Base-by-base conservation (phyloP, 2,888 invertebrate species). In the Lampropteryx suffumata region DNA sequence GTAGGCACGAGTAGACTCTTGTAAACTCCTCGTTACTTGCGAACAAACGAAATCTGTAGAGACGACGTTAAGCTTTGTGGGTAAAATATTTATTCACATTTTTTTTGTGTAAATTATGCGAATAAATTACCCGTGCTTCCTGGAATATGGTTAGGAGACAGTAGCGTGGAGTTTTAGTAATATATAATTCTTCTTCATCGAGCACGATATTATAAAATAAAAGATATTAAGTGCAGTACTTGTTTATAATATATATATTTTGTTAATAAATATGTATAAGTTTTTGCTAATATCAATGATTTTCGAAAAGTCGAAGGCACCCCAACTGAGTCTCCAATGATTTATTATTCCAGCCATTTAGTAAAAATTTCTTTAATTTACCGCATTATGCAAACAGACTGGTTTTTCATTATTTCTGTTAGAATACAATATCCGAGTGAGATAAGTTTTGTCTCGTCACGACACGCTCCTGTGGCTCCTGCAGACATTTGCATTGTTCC, bases 401-500 rank as follows among this genome's bases (percentile, higher is more conserved):
- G 82, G 77, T 71, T 74, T 79, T 78, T 78, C 79, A 77, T 83
- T 82, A 81, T 81, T 78, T 76, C 73, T 72, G 67, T 79, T 82
- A 81, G 77, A 77, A 82, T 81, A 82, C 79, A 81, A 84, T 81
- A 83, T 84, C 77, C 79, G 71, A 82, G 77, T 75, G 76, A 76
- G 80, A 81, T 82, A 81, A 78, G 79, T 85, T 86, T 86, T 85
- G 81, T 81, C 69, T 73, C 76, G 73, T 76, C 78, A 80, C 82
- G 83, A 79, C 76, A 78, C 76, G 79, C 75, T 74, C 71, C 76
- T 71, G 73, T 71, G 73, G 74, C 73, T 75, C 73, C 78, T 68
- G 76, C 64, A 67, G 70, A 71, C 75, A 48, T 71, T 68, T 73
- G 65, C 77, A 79, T 86, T 84, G 80, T 84, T 76, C 73, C 70